These are phyloP conservation scores for Aurelia coerulea DNA, from an alignment of 30 jellyfish, hydroid and myxozoan genomes.

Conservation along the genomic window DNA sequence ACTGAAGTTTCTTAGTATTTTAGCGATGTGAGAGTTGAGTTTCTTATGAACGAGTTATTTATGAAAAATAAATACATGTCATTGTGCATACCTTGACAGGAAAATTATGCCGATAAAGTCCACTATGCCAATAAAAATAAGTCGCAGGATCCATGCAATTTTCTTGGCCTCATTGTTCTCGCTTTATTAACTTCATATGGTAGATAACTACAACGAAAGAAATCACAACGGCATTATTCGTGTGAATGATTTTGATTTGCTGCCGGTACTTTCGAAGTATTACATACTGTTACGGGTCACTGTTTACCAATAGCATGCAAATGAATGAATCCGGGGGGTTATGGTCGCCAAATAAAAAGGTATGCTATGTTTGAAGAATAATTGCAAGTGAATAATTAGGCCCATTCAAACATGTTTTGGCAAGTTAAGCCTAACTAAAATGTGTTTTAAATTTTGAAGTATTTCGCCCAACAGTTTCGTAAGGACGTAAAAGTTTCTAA, in stretches of 20 bases:
- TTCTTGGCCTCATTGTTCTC: background rate
- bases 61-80: too few species aligned
- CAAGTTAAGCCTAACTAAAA: too few species aligned
- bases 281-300: slow-evolving; percentile 11
- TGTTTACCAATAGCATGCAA: background rate
- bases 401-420: too few species aligned
- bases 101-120: slow-evolving; percentile 35
- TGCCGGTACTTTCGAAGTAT: background rate
- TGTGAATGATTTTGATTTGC: background rate
- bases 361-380: background rate
- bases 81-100: slow-evolving; percentile 2
- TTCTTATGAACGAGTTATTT: too few species aligned
- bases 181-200: background rate
- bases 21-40: too few species aligned
- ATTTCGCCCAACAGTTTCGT: too few species aligned
- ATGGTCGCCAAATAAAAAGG: background rate
- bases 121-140: slow-evolving; percentile 60
- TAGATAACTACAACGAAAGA: background rate
- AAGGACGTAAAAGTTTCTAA: too few species aligned
- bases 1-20: too few species aligned
- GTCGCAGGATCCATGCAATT: slow-evolving; percentile 52
- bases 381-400: too few species aligned
- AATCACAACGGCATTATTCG: background rate
- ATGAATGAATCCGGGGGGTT: background rate
- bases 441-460: too few species aligned